Evolutionary conservation across 2,113 vertebrate genomes (phyloP).

Genomic region (Bothrops jararaca): DNA sequence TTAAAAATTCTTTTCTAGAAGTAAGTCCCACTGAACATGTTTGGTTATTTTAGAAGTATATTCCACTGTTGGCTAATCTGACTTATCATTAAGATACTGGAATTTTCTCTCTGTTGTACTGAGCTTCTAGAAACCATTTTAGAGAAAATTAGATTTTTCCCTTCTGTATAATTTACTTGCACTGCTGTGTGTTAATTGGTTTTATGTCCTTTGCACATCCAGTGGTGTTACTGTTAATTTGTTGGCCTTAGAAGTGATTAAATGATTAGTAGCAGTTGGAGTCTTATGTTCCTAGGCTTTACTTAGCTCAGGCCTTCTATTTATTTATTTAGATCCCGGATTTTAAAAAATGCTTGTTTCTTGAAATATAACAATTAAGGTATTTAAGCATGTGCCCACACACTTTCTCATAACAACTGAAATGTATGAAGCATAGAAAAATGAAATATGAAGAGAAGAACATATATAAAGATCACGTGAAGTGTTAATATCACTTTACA

Average conservation of each 20-base stretch:
- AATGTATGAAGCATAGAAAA: background rate
- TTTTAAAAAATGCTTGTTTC: background rate
- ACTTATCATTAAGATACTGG: background rate
- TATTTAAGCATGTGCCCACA: background rate
- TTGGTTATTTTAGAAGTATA: background rate
- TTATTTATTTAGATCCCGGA: background rate
- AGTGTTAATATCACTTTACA: too few species aligned
- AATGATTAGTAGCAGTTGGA: constrained; percentile 14
- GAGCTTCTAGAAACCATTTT: background rate
- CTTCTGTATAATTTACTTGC: constrained; percentile 13
- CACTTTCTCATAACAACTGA: background rate
- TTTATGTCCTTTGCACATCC: constrained; percentile 28
- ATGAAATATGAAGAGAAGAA: background rate
- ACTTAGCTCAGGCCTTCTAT: background rate
- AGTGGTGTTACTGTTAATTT: constrained; percentile 28
- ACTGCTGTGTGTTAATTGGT: constrained; percentile 15
- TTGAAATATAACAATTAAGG: background rate
- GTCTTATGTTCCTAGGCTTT: constrained; percentile 1
- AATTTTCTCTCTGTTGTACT: background rate
- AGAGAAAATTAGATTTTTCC: background rate
- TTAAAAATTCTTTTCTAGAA: background rate
- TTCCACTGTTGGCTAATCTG: background rate
- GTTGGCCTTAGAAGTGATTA: constrained; percentile 20
- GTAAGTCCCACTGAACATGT: background rate
- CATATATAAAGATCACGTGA: too few species aligned